These are phyloP conservation scores for Falco peregrinus DNA, from an alignment of 2,797 vertebrate genomes.

Conservation along the genomic window DNA sequence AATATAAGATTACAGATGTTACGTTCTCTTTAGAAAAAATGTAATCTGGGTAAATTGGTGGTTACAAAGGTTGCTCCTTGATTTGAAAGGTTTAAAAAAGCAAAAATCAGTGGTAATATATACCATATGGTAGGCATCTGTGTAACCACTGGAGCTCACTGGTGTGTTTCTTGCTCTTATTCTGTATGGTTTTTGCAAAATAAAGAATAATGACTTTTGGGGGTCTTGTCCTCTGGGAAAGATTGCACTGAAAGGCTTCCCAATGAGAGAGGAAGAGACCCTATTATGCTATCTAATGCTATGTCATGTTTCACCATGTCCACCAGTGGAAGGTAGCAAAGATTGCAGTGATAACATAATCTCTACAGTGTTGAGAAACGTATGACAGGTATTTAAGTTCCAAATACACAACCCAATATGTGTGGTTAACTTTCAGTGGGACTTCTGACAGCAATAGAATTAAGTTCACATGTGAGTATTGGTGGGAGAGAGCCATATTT, in stretches of 20 bases:
- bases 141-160: slow-evolving; percentile 29
- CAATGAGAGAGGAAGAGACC: neutral
- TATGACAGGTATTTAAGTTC: neutral
- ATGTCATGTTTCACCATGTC: neutral
- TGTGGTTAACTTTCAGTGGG: neutral
- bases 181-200: neutral
- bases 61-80: neutral
- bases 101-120: neutral
- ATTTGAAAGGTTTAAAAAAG: neutral
- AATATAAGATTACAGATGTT: neutral
- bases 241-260: neutral
- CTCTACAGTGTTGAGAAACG: neutral
- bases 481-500: neutral
- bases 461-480: neutral
- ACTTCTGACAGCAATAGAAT: neutral
- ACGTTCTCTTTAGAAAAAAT: neutral
- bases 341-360: neutral
- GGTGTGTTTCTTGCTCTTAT: neutral
- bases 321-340: neutral
- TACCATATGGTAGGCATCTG: neutral
- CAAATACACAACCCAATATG: neutral
- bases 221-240: neutral
- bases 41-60: neutral
- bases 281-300: neutral
- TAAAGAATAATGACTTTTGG: neutral